Conservation (phyloP, 2,113 vertebrate species). For the Gymnobelideus leadbeateri region DNA sequence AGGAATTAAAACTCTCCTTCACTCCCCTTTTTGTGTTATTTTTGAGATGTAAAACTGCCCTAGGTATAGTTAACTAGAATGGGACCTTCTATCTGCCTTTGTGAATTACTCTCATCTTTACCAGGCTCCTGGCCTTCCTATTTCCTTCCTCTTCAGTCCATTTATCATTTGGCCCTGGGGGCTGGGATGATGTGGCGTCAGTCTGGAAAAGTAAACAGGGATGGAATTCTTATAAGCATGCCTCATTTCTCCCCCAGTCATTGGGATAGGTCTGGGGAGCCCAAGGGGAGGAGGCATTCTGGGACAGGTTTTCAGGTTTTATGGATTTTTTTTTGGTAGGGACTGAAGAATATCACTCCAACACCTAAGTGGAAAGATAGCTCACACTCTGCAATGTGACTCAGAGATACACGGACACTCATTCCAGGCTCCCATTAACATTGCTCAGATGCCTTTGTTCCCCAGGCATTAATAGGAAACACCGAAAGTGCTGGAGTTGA, state of each 20-base stretch:
- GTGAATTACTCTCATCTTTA: slow-evolving; percentile 42
- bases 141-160: slow-evolving; percentile 64
- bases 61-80: background rate
- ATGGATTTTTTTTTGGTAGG: slow-evolving; percentile 38
- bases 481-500: background rate
- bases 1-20: background rate
- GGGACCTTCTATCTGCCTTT: slow-evolving; percentile 10
- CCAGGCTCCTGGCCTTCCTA: slow-evolving; percentile 60
- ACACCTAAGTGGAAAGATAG: slow-evolving; percentile 36
- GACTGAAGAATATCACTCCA: background rate
- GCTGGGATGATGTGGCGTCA: slow-evolving; percentile 41
- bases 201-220: slow-evolving; percentile 72
- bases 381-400: slow-evolving; percentile 18
- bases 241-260: slow-evolving; percentile 30
- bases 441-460: slow-evolving; percentile 31
- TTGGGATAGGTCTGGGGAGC: background rate
- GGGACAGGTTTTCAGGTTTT: background rate
- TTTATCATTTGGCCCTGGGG: slow-evolving; percentile 46
- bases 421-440: slow-evolving; percentile 36
- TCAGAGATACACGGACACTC: slow-evolving; percentile 13
- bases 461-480: slow-evolving; percentile 35
- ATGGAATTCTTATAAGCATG: slow-evolving; percentile 45
- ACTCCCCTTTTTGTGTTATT: background rate
- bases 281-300: background rate
- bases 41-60: background rate